These are phyloP conservation scores for Coregonus suidteri DNA, from an alignment of 2,797 vertebrate species.

Conservation along the genomic window DNA sequence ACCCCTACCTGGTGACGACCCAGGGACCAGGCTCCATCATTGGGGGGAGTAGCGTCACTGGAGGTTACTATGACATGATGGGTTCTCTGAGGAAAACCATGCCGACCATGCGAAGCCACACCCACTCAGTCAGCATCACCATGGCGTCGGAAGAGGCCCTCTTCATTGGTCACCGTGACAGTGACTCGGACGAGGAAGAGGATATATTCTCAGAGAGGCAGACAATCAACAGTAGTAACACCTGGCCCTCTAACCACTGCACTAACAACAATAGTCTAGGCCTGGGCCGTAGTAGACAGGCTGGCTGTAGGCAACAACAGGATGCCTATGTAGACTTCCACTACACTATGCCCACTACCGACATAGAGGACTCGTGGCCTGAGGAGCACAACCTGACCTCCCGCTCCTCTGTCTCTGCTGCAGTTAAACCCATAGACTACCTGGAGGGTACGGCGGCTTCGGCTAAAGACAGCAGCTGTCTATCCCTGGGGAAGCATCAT, in stretches of 20 bases:
- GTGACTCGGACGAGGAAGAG: slow-evolving; percentile 67
- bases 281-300: slow-evolving; percentile 47
- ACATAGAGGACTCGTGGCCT: slow-evolving; percentile 80
- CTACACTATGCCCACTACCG: slow-evolving; percentile 80
- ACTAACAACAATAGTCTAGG: slow-evolving; percentile 75
- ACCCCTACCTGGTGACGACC: slow-evolving; percentile 69
- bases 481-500: slow-evolving; percentile 67
- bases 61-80: slow-evolving; percentile 84
- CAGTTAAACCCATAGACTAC: slow-evolving; percentile 65
- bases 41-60: slow-evolving; percentile 62
- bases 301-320: slow-evolving; percentile 66
- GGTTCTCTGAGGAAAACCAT: slow-evolving; percentile 80
- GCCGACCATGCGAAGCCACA: slow-evolving; percentile 70
- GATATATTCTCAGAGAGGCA: slow-evolving; percentile 74
- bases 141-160: slow-evolving; percentile 74
- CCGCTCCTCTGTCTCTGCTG: slow-evolving; percentile 58
- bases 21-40: slow-evolving; percentile 53
- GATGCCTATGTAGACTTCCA: slow-evolving; percentile 75
- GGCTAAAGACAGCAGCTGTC: slow-evolving; percentile 73
- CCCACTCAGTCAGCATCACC: slow-evolving; percentile 77
- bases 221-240: slow-evolving; percentile 64
- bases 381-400: slow-evolving; percentile 69
- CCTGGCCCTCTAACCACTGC: slow-evolving; percentile 84
- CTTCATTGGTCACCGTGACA: slow-evolving; percentile 68
- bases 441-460: slow-evolving; percentile 58